phyloP scores from a whole-genome alignment of 2,113 vertebrate genomes.

The Callipepla californica region DNA sequence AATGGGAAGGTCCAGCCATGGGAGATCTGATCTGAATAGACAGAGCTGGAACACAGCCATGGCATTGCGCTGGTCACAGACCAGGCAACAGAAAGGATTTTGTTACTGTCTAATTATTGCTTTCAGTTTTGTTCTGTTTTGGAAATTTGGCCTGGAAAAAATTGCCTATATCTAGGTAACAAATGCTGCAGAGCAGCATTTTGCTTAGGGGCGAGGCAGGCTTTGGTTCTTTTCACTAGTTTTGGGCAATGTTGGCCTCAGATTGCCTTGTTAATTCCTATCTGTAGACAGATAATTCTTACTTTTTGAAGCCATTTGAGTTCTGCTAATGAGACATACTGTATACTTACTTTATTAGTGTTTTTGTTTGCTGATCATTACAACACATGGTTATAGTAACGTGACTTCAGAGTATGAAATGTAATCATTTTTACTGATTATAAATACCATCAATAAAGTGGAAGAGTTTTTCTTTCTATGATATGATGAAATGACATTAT shows the following conservation, averaged over 20 bases:
- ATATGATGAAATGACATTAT: slow-evolving; percentile 28
- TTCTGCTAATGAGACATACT: neutral
- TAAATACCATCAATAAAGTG: slow-evolving; percentile 10
- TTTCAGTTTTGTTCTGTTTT: neutral
- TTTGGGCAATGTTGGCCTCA: neutral
- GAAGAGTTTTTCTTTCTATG: neutral
- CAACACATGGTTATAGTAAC: neutral
- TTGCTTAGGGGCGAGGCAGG: neutral
- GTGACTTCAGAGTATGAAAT: slow-evolving; percentile 44
- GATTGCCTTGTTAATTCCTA: neutral
- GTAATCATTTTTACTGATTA: slow-evolving; percentile 32
- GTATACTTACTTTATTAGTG: neutral
- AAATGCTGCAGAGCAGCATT: neutral
- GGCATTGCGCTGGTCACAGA: neutral
- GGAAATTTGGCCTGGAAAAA: neutral
- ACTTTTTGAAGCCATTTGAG: neutral
- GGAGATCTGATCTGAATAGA: neutral
- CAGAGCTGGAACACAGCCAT: neutral
- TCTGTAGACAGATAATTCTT: neutral
- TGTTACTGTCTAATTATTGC: neutral
- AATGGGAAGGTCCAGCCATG: neutral
- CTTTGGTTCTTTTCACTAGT: neutral
- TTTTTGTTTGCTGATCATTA: neutral
- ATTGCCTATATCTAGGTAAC: neutral
- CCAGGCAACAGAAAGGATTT: neutral